Base-by-base conservation (phyloP, 2,797 vertebrate species). In the Macropus fuliginosus region DNA sequence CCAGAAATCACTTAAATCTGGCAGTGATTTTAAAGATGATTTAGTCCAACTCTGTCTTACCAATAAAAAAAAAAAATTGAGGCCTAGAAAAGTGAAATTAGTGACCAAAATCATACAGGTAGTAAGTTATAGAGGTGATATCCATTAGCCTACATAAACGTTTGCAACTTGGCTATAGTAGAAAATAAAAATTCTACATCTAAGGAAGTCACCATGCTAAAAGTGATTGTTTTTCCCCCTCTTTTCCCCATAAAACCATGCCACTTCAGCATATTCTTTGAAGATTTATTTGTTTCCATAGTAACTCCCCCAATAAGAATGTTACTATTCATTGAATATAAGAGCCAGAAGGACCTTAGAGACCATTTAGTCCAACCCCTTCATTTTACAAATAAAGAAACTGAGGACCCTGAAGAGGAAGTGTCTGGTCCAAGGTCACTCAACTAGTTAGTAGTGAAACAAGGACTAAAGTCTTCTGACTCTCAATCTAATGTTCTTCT, bases 141-240 rank as follows among this genome's bases (percentile, higher is more conserved):
- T 40, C n/a, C n/a, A 81, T 81, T 81, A 81, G 5, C 24, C 66
- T 46, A 46, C 21, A 50, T 8, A 87, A 87, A 87, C 40, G 46
- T 95, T 96, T 95, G 90, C 54, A 97, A 96, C 92, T 95, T 57
- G 54, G 66, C 92, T 74, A 89, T 50, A 62, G 55, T 29, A 56
- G 0, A 91, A 87, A 91, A 54, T 54, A 95, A 87, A 91, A 95
- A 94, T 93, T 92, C 21, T 50, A 93, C 50, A 90, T 95, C 91
- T 94, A 92, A 95, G 94, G 34, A 94, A 74, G 46, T 55, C 52
- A 54, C 4, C 54, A 54, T 91, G 50, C 54, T 34, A 91, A 9
- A 54, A 31, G 90, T 50, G 40, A 3, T 81, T 24, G 46, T 74
- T 90, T 54, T 91, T 90, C 21, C 34, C 40, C 13, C 21, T 31